Base-by-base conservation (phyloP, 2,888 invertebrate genomes). In the Empis stercorea region DNA sequence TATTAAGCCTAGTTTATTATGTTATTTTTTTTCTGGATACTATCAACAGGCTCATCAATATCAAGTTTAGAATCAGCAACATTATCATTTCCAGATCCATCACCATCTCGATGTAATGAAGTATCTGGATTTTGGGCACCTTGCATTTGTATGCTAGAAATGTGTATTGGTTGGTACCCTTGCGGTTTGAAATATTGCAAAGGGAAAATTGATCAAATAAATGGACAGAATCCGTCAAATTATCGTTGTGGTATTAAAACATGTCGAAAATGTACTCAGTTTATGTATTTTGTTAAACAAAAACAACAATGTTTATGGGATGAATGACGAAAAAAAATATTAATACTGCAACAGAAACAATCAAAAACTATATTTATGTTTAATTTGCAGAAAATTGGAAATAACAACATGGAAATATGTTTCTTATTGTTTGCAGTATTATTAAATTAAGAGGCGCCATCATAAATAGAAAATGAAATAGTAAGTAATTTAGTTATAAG, bases 211-310 rank as follows among this genome's bases (percentile, higher is more conserved):
- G 76, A 77, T 55, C 56, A 57, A 48, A 51, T 52, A 17, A 52
- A 49, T 38, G 55, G 71, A 44, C 76, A 75, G 55, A 79, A 76
- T 45, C 50, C 53, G 47, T 64, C 80, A 71, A 75, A 79, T 76
- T 94, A 93, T 72, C 77, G 94, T 45, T 95, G 95, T 66, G 95
- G 95, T 54, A 95, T 95, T 63, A 92, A 93, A 71, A 95, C 95
- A 0, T 95, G 95, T 68, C 80, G 84, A 59, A 84, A 87, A 65
- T 93, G 93, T 70, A 83, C 87, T 66, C 78, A 85, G 55, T 93
- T 92, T 71, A 81, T 84, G 56, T 93, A 86, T 71, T 87, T 84
- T 67, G 87, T 87, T 51, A 74, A 79, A 54, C 83, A 84, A 66
- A 88, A 91, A 63, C 84, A 86, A 64, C 76, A 80, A 59, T 88